These are phyloP conservation scores for Halesus radiatus DNA, from an alignment of 1,140 invertebrate genomes.

Conservation along the genomic window DNA sequence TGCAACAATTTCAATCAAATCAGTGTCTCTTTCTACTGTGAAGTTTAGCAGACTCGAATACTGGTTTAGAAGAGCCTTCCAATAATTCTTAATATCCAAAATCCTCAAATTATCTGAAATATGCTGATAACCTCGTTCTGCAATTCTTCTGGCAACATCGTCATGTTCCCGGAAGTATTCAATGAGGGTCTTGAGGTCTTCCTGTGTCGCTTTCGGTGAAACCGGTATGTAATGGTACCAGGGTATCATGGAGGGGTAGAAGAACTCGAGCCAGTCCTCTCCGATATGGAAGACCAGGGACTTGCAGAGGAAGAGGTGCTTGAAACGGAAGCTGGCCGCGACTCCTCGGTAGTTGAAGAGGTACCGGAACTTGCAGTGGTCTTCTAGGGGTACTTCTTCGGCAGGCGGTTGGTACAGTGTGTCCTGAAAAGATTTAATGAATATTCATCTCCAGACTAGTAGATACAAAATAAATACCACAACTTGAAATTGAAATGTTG, in stretches of 20 bases:
- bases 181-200: constrained; percentile 80
- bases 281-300: constrained; percentile 97
- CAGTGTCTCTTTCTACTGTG: constrained; percentile 71
- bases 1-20: constrained; percentile 17
- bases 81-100: constrained; percentile 89
- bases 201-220: constrained; percentile 75
- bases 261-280: constrained; percentile 96
- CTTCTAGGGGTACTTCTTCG: constrained; percentile 88
- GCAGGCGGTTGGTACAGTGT: constrained; percentile 88
- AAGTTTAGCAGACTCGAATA: constrained; percentile 87
- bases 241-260: constrained; percentile 91
- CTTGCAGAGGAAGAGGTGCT: constrained; percentile 94
- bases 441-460: no score
- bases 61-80: constrained; percentile 83
- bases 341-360: constrained; percentile 97
- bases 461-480: no score
- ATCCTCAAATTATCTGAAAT: constrained; percentile 88
- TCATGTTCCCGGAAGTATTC: constrained; percentile 86
- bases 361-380: constrained; percentile 95
- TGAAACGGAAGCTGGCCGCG: constrained; percentile 96
- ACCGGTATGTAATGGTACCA: constrained; percentile 98
- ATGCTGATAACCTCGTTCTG: constrained; percentile 84
- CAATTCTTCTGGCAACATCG: constrained; percentile 82
- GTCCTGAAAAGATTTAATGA: constrained; percentile 73
- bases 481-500: no score